Base-by-base conservation (phyloP, 2,888 invertebrate species). In the Ophioninae sp. region DNA sequence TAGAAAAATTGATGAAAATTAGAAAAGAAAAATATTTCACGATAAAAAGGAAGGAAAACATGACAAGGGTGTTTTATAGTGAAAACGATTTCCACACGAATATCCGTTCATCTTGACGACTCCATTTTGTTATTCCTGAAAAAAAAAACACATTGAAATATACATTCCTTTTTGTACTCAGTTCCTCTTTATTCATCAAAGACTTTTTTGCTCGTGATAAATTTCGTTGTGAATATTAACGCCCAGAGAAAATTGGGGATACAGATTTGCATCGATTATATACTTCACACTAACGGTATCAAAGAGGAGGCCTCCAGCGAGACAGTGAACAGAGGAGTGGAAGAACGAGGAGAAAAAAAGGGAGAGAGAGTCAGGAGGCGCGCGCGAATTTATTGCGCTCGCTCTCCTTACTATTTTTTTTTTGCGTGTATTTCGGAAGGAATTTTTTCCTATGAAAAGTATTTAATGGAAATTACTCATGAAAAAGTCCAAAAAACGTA, bases 211-310 rank as follows among this genome's bases (percentile, higher is more conserved):
- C 13, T 57, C 56, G 30, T 57, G 21, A 30, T 70, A 56, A 70
- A 70, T 70, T 70, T 17, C 50, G 37, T 70, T 56, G n/a, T 10
- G 30, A 8, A 37, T 56, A 6, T 56, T 56, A 56, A 57, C 56
- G 30, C 56, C 56, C 21, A 30, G 30, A 56, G 30, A 30, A 70
- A 70, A 69, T n/a, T n/a, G 56, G 69, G 56, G 30, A 30, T 70
- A 20, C 20, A 56, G 37, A 70, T 70, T 70, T 37, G 56, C 37
- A 57, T 30, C 56, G 56, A 57, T 30, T 50, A 50, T 50, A 50
- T 61, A 44, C 65, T 59, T n/a, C 37, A 59, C 23, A 80, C 65
- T 73, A 80, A 83, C 83, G 76, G 79, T 82, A 75, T 61, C 6
- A 8, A 0, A 57, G 61, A 30, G 30, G 30, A 69, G 39, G 67